Percentiles rank a stretch among this genome's conserved stretches.
Evolutionary conservation across 2,113 vertebrate genomes (phyloP).

Genomic region (Ceyx melanurus): DNA sequence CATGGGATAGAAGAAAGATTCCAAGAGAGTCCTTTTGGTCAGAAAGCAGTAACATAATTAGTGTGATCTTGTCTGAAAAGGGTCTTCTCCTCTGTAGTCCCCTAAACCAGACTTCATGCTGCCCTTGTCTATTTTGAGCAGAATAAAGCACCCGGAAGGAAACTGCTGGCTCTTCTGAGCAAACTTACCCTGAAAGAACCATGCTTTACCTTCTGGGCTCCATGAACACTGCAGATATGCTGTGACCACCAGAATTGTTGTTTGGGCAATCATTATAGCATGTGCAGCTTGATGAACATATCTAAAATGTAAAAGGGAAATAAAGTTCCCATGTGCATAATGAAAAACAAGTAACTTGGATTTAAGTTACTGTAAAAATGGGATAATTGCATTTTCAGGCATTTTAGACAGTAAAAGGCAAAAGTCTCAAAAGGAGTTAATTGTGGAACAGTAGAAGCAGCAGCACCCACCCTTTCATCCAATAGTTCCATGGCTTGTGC

Average conservation of each 20-base stretch:
- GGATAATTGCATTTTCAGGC: background rate
- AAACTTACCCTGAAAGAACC: background rate
- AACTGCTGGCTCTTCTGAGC: background rate
- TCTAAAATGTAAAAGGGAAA: background rate
- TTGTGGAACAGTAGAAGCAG: background rate
- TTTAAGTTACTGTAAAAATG: background rate
- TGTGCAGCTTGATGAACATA: background rate
- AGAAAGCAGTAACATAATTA: background rate
- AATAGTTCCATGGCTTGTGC: background rate
- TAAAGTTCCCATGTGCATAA: background rate
- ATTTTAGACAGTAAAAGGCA: background rate
- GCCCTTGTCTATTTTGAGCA: background rate
- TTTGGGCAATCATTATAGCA: background rate
- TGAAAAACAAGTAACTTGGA: background rate
- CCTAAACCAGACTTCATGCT: background rate
- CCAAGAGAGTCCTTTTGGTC: background rate
- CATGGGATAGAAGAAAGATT: background rate
- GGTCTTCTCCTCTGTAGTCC: background rate
- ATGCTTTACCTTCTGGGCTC: background rate
- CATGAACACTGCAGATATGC: background rate
- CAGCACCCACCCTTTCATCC: background rate
- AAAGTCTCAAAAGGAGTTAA: background rate
- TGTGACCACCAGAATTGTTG: too few relatives aligned
- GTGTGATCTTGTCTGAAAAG: background rate
- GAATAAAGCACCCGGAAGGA: background rate